Evolutionary conservation across 2,113 vertebrate genomes (phyloP).

Genomic region (Poeciliopsis prolifica): DNA sequence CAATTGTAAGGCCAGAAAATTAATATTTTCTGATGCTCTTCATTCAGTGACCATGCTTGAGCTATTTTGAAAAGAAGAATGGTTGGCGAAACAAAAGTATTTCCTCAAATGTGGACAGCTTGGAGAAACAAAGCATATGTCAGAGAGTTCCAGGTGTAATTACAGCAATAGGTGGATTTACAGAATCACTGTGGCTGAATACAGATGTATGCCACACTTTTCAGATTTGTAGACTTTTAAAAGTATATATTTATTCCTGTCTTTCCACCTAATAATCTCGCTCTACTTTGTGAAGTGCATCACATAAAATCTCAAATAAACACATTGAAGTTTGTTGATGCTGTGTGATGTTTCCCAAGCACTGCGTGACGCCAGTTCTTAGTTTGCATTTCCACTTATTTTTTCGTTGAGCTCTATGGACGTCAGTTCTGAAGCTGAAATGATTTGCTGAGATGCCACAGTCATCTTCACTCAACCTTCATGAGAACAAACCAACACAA

Average conservation of each 20-base stretch:
- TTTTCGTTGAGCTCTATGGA: slow-evolving; percentile 6
- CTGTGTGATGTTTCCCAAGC: neutral
- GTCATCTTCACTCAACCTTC: slow-evolving; percentile 1
- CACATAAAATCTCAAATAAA: neutral
- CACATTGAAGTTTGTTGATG: neutral
- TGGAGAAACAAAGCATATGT: no score
- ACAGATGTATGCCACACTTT: no score
- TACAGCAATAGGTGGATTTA: no score
- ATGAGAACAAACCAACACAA: neutral
- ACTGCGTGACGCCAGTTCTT: neutral
- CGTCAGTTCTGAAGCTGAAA: neutral
- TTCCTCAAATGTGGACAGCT: no score
- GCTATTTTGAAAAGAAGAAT: neutral
- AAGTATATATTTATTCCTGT: no score
- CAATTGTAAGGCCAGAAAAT: neutral
- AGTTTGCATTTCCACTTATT: neutral
- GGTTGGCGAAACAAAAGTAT: neutral
- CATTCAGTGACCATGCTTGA: neutral
- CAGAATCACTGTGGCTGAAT: no score
- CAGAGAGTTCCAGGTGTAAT: no score
- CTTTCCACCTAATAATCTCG: neutral
- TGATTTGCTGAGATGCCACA: neutral
- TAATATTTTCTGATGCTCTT: neutral
- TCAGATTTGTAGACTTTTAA: no score
- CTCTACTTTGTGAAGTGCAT: neutral